Evolutionary conservation across 2,888 invertebrate genomes (phyloP), one percentile per base, ranked within the genome.

Genomic region (Nymphalis polychloros): DNA sequence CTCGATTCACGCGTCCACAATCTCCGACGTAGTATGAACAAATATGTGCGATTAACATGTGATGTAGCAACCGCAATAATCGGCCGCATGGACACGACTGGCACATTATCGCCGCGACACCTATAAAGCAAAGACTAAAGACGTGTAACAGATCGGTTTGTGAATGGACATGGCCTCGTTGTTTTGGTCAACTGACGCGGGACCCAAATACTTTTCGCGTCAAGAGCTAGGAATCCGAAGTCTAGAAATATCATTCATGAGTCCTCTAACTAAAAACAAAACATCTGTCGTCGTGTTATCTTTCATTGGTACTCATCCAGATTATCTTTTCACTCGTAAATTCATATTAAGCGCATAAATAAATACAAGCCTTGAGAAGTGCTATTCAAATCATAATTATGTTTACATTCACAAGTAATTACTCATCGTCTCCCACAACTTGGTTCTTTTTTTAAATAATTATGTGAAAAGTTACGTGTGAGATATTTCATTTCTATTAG

Each of bases 81-180:
- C 91, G 89, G 80, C 84, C 80, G 90, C 88, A 87, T 85, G 87
- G 85, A 87, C 85, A 83, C 88, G 89, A 92, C 92, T 92, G 91
- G 85, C 88, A 82, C 81, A 86, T 90, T 92, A 91, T 91, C 89
- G 86, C 81, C 73, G 78, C 85, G 82, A 87, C 86, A 87, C 87
- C 87, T 89, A 87, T 88, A 87, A 86, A 85, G 84, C 83, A 82
- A 84, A 81, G 81, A 86, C 81, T 83, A 84, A 82, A 68, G 59
- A 64, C 67, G 82, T 80, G 81, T 83, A 82, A 65, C 68, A 65
- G 62, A 68, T 62, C 59, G 69, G 59, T 68, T 72, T 82, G 85
- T 84, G 87, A 86, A 85, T 86, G 84, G 83, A 81, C 81, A 77
- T 83, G 86, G 79, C 85, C 88, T 83, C 84, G 83, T 82, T 86